Conservation (phyloP, 2,888 invertebrate genomes). For the Mechanitis mazaeus region DNA sequence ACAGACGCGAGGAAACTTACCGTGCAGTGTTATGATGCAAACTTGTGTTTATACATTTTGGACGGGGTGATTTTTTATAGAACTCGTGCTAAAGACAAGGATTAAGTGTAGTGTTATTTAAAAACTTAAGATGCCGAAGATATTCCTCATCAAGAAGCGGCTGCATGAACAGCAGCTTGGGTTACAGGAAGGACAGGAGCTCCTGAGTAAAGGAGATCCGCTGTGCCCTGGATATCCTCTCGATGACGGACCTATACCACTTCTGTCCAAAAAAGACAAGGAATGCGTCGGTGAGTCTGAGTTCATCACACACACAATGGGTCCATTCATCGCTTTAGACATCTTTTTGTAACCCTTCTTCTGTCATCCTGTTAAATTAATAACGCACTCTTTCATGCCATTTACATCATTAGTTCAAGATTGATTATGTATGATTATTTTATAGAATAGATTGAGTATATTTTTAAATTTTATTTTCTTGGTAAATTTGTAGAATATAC, state of each 20-base stretch:
- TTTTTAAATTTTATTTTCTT: no score
- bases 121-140: conserved; percentile 88
- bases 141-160: conserved; percentile 93
- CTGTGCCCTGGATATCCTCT: conserved; percentile 77
- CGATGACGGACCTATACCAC: conserved; percentile 78
- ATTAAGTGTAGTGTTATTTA: conserved; percentile 67
- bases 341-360: conserved; percentile 28
- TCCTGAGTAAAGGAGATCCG: conserved; percentile 80
- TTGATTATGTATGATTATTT: not conserved
- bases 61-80: conserved; percentile 52
- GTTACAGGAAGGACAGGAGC: conserved; percentile 88
- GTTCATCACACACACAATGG: conserved; percentile 30
- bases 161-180: conserved; percentile 93
- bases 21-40: conserved; percentile 72
- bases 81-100: conserved; percentile 64
- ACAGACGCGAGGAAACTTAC: conserved; percentile 66
- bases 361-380: conserved; percentile 32
- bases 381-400: conserved; percentile 27
- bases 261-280: conserved; percentile 76
- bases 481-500: not conserved
- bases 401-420: not conserved
- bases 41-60: conserved; percentile 48
- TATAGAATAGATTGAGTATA: not conserved
- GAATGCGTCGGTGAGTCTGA: conserved; percentile 61
- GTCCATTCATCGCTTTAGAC: conserved; percentile 35